A percentile compares a stretch with the other conserved stretches of the same genome.
Conservation (phyloP, 1,140 invertebrate genomes). For the Aphelenchoides besseyi region DNA sequence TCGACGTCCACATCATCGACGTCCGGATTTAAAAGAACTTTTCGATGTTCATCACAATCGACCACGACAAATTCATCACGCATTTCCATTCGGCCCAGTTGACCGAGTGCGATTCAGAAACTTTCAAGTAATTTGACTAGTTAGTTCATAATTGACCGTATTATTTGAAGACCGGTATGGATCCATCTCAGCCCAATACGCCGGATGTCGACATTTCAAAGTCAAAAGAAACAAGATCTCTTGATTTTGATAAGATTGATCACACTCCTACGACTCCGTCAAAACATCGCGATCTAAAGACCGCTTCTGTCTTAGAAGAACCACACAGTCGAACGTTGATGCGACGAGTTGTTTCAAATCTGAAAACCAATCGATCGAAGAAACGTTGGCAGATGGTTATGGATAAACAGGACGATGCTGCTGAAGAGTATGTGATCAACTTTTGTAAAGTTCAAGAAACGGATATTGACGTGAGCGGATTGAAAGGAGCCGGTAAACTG, state of each 20-base stretch:
- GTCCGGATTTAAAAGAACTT: not conserved
- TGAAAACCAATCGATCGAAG: conserved; percentile 49
- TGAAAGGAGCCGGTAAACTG: conserved; percentile 70
- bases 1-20: not conserved
- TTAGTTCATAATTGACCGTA: not conserved
- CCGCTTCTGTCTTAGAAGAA: conserved; percentile 32
- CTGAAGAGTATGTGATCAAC: conserved; percentile 57
- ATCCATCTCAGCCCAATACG: not conserved
- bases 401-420: conserved; percentile 52
- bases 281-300: conserved; percentile 1
- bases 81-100: conserved; percentile 12
- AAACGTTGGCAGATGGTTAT: conserved; percentile 58
- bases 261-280: conserved; percentile 7
- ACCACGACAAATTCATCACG: not conserved
- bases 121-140: not conserved
- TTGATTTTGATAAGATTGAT: not conserved
- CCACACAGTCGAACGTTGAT: conserved; percentile 41
- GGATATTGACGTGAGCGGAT: conserved; percentile 48
- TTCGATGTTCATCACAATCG: not conserved
- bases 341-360: conserved; percentile 52
- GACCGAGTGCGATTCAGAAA: not conserved
- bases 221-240: not conserved
- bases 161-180: not conserved
- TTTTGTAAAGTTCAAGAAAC: conserved; percentile 49
- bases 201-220: not conserved